Evolutionary conservation across 2,797 vertebrate species (phyloP), one percentile per base, ranked within the genome.

Genomic region (Alauda arvensis): DNA sequence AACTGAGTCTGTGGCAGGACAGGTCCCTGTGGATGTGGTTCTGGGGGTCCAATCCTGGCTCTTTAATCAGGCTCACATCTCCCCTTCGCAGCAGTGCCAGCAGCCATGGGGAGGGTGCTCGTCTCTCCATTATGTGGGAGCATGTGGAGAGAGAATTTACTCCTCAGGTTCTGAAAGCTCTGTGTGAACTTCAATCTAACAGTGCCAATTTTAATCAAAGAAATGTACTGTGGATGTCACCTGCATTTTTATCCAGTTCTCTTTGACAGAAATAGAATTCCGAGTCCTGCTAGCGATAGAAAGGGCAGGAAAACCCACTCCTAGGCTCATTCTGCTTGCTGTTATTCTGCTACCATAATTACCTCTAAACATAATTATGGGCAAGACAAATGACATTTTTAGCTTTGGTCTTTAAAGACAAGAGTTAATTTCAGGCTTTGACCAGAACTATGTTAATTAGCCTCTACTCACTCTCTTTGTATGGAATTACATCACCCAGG

Each of bases 391-490:
- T 94, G 93, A 93, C 91, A 88, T 94, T 95, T 95, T 96, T 91
- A 92, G 93, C 94, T 87, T 89, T 82, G 72, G 94, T 96, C 96
- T 96, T 96, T 95, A 89, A 95, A 96, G 95, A 96, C 91, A 94
- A 42, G 78, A 96, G 96, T 96, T 97, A 95, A 97, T 97, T 96
- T 96, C 95, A 52, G 94, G 96, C 95, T 96, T 94, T 95, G 96
- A 96, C 96, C 96, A 94, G 95, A 85, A 89, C 95, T 93, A 92
- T 97, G 96, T 94, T 97, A 96, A 97, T 97, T 96, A 97, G 96
- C 94, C 91, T 60, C 69, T 53, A 49, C 92, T 92, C 75, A 83
- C 87, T 90, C 83, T 65, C 90, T 94, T 85, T 68, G 90, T 92
- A 84, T 93, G 94, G 91, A 93, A 91, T 94, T 83, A 93, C 85